phyloP scores from a whole-genome alignment of 2,888 invertebrate genomes.

The Heteropelma amictum region DNA sequence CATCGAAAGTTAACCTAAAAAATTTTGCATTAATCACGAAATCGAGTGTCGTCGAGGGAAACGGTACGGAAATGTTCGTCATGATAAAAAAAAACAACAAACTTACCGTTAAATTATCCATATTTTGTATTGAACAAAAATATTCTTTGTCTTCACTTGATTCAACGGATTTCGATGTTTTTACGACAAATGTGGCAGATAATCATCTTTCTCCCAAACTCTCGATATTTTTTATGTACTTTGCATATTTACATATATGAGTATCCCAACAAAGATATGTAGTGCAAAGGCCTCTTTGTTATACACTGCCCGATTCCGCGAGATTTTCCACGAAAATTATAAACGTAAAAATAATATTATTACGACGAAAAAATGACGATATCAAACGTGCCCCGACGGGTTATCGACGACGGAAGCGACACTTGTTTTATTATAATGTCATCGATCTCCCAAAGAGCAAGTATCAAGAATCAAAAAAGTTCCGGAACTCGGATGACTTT shows the following conservation, averaged over 20 bases:
- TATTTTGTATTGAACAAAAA: conserved; percentile 26
- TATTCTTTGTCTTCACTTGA: not conserved
- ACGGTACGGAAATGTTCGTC: too few relatives aligned
- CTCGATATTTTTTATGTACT: conserved; percentile 17
- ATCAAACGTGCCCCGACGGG: conserved; percentile 20
- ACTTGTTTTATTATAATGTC: conserved; percentile 9
- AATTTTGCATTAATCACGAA: too few relatives aligned
- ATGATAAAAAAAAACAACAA: not conserved
- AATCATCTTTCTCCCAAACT: conserved; percentile 36
- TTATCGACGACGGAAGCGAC: conserved; percentile 27
- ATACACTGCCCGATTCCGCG: not conserved
- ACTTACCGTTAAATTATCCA: conserved; percentile 60
- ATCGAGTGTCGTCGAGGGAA: too few relatives aligned
- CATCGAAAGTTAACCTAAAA: too few relatives aligned
- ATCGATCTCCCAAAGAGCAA: conserved; percentile 39
- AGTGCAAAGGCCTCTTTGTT: conserved; percentile 41
- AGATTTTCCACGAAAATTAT: conserved; percentile 4
- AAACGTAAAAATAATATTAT: not conserved
- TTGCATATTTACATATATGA: not conserved
- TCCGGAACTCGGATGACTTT: conserved; percentile 15
- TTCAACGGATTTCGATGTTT: conserved; percentile 9
- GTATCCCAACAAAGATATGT: not conserved
- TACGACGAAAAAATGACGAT: not conserved
- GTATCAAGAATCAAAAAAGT: conserved; percentile 24
- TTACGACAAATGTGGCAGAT: conserved; percentile 22